A percentile compares a stretch with the other conserved stretches of the same genome.
These are phyloP conservation scores for Steinernema hermaphroditum DNA, from an alignment of 2,888 invertebrate genomes.

Conservation along the genomic window DNA sequence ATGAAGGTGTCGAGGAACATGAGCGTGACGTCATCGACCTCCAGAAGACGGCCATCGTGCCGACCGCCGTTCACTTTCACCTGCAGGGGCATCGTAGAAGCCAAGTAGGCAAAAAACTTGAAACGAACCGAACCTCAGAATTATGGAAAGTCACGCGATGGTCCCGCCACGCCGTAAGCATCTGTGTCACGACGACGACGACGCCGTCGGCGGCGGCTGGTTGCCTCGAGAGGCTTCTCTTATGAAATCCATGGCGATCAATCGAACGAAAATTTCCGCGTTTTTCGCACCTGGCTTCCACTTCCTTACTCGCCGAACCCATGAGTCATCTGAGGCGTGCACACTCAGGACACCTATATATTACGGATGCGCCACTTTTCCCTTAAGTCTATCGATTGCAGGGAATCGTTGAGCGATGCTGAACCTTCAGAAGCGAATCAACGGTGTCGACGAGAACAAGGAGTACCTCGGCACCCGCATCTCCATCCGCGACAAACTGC, in stretches of 20 bases:
- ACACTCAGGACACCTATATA: no score
- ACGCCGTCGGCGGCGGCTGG: background rate
- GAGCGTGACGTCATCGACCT: slow-evolving; percentile 42
- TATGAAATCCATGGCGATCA: no score
- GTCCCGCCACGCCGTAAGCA: background rate
- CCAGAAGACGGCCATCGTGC: slow-evolving; percentile 27
- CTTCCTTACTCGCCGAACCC: no score
- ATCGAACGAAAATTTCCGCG: no score
- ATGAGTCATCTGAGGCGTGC: no score
- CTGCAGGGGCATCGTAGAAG: background rate
- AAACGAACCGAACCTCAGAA: background rate
- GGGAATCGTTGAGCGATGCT: slow-evolving; percentile 47
- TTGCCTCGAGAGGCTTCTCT: no score
- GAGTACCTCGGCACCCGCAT: slow-evolving; percentile 58
- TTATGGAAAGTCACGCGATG: background rate
- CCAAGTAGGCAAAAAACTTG: background rate
- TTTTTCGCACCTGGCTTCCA: no score
- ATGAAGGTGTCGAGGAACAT: slow-evolving; percentile 49
- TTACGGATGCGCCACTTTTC: background rate
- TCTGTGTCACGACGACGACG: background rate
- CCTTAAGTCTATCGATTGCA: background rate
- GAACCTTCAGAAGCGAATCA: slow-evolving; percentile 62
- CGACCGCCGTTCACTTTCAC: background rate
- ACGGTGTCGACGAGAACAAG: slow-evolving; percentile 61
- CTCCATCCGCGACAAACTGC: slow-evolving; percentile 60